These are phyloP conservation scores for Typhlomys cinereus DNA, from an alignment of 2,113 vertebrate genomes.

Conservation along the genomic window DNA sequence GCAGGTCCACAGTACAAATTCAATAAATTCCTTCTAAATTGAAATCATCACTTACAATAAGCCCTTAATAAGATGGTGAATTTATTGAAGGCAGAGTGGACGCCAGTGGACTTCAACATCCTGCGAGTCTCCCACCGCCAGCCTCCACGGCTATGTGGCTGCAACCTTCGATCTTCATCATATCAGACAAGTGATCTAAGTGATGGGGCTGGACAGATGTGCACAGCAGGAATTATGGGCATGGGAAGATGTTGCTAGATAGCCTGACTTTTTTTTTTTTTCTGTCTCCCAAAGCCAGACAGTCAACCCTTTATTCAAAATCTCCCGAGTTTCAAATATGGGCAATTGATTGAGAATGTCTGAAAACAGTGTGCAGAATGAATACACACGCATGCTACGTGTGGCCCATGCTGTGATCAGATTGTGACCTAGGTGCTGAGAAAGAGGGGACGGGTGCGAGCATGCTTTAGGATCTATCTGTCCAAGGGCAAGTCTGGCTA, in stretches of 20 bases:
- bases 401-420: background rate
- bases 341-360: background rate
- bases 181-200: background rate
- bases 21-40: slow-evolving; percentile 70
- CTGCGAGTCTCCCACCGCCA: background rate
- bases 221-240: background rate
- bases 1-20: slow-evolving; percentile 41
- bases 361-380: background rate
- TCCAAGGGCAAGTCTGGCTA: no score
- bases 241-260: background rate
- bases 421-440: background rate
- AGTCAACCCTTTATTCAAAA: background rate
- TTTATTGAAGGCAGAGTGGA: slow-evolving; percentile 52
- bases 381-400: background rate
- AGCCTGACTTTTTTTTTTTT: background rate
- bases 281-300: background rate
- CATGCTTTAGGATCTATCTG: background rate
- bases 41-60: slow-evolving; percentile 72
- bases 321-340: background rate
- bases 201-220: background rate
- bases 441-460: background rate
- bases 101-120: background rate
- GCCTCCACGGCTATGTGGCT: background rate
- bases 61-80: slow-evolving; percentile 49
- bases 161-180: background rate